A percentile compares a stretch with the other conserved stretches of the same genome.
phyloP scores from a whole-genome alignment of 2,888 invertebrate genomes.

The Phoenoteleia sp. region DNA sequence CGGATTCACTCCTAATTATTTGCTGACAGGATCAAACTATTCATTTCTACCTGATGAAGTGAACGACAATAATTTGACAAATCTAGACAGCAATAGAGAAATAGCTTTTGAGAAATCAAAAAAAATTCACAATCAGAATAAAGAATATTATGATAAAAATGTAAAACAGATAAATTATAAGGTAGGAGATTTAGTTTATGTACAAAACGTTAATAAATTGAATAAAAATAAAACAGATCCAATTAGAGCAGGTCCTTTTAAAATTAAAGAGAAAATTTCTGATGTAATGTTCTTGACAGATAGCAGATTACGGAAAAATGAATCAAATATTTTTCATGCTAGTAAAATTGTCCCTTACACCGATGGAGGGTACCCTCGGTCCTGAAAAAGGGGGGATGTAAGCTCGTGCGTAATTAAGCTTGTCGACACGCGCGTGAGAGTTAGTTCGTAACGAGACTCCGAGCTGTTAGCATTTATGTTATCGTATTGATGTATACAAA shows the following conservation, averaged over 20 bases:
- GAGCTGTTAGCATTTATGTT: no score
- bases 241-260: slow-evolving; percentile 57
- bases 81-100: slow-evolving; percentile 72
- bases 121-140: neutral
- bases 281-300: slow-evolving; percentile 59
- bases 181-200: slow-evolving; percentile 65
- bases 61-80: slow-evolving; percentile 60
- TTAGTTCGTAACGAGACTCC: no score
- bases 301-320: slow-evolving; percentile 64
- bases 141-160: slow-evolving; percentile 4
- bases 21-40: slow-evolving; percentile 72
- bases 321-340: slow-evolving; percentile 69
- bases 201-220: slow-evolving; percentile 62
- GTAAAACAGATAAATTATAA: slow-evolving; percentile 46
- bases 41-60: slow-evolving; percentile 57
- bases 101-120: slow-evolving; percentile 54
- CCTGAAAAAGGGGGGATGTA: slow-evolving; percentile 55
- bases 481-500: no score
- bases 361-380: slow-evolving; percentile 28
- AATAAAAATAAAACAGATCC: slow-evolving; percentile 65
- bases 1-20: slow-evolving; percentile 73
- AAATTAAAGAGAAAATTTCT: slow-evolving; percentile 66
- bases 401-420: slow-evolving; percentile 23
- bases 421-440: no score
- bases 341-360: slow-evolving; percentile 66